Base-by-base conservation (phyloP, 2,888 invertebrate genomes). In the Julus scanicus region DNA sequence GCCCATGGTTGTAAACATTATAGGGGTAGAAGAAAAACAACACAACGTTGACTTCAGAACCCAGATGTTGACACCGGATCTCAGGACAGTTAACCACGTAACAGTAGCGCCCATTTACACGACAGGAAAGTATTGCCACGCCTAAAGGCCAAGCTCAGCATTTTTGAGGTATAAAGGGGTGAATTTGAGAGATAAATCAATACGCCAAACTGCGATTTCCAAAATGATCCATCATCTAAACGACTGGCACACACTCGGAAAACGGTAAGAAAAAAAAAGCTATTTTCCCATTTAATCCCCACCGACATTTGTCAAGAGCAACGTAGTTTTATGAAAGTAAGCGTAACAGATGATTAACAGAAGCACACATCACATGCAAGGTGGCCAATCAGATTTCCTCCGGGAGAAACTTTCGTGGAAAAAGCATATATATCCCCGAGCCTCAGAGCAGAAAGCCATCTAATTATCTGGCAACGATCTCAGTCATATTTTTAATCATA, bases 301-400 rank as follows among this genome's bases (percentile, higher is more conserved):
- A 29, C 29, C 29, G 71, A 29, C 71, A 71, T 71, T 8, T 29
- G 71, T 71, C 71, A 71, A 29, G 9, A 4, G 71, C 57, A 17
- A 29, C 29, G 9, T 29, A 4, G 63, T 3, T n/a, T n/a, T 20
- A 63, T 20, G 63, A 20, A 20, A 71, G 71, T 71, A 3, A 4
- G 13, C n/a, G 63, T 17, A 63, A 63, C 63, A 4, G 17, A 63
- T 63, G 63, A 63, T 63, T 63, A 63, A n/a, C n/a, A 63, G 63
- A 63, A 63, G 0, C 53, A 17, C 57, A 29, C 29, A 29, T 29
- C 29, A 29, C 29, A 29, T 29, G 11, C 71, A 71, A 4, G 8
- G 29, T 29, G 71, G n/a, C 71, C 71, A 71, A 71, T 71, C 71
- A 71, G 71, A 71, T 71, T 71, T 71, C 71, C 71, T 71, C 29